Base-by-base conservation (phyloP, 2,888 invertebrate genomes). In the Scelioninae gen. 2 region DNA sequence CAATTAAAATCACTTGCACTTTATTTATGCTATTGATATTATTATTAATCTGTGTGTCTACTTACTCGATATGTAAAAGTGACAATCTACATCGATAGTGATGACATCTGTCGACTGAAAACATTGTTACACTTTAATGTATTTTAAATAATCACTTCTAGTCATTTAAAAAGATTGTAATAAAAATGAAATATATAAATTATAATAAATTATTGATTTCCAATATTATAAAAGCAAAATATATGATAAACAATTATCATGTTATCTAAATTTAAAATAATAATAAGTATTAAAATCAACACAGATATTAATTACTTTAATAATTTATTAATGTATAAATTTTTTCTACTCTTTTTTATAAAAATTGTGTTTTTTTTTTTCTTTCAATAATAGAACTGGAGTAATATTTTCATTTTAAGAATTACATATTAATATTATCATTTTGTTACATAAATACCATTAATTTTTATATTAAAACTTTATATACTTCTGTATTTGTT, bases 31-130 rank as follows among this genome's bases (percentile, higher is more conserved):
- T 11, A 39, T 31, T 50, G 33, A 2, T 18, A 64, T 16, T 41
- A 45, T 11, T 50, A 28, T 43, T 45, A 53, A 37, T 35, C 10
- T 45, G 35, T 46, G 31, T 45, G 35, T 43, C 33, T 64, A 61
- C 61, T 48, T 61, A 61, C 68, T 57, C 39, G 16, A 15, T 69
- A 48, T 55, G 53, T 55, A 50, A 61, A 63, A 55, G 61, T 61
- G 69, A 69, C 61, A 69, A 55, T 69, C 60, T 53, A 39, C 25
- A 67, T 52, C 69, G 61, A 46, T 25, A 7, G 50, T 39, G 33
- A 22, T 55, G 69, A 69, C 69, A 69, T 69, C 69, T 69, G 39
- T 11, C 31, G 69, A 46, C 53, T 15, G 15, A 46, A 50, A 15
- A 15, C 16, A 61, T 13, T 37, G 25, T 25, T 19, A 41, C 13